Conservation (phyloP, 2,113 vertebrate species). For the Brachyhypopomus occidentalis region DNA sequence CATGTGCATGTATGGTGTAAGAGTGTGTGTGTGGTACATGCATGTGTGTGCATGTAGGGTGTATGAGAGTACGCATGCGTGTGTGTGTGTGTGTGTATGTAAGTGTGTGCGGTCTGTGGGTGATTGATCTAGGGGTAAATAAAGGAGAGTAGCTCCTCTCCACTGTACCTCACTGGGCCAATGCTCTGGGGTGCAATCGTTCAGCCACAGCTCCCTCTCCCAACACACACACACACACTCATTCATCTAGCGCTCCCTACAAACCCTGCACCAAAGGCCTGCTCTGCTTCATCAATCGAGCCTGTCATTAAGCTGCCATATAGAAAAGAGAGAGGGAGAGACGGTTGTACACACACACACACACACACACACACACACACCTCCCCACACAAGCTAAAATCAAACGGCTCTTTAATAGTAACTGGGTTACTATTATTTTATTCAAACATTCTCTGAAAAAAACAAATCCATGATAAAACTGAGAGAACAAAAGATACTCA, state of each 20-base stretch:
- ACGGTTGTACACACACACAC: not conserved
- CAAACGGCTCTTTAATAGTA: too few species aligned
- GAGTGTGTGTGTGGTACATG: too few species aligned
- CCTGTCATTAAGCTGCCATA: not conserved
- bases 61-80: too few species aligned
- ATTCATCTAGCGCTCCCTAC: not conserved
- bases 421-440: too few species aligned
- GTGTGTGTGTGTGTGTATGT: too few species aligned
- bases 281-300: not conserved
- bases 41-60: too few species aligned
- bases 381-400: too few species aligned
- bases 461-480: too few species aligned
- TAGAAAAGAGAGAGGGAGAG: not conserved
- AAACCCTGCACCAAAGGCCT: not conserved
- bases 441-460: too few species aligned
- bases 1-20: too few species aligned
- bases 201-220: not conserved
- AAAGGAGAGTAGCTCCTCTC: constrained; percentile 54
- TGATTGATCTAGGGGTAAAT: constrained; percentile 58
- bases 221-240: not conserved
- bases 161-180: constrained; percentile 13
- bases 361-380: not conserved
- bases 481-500: too few species aligned
- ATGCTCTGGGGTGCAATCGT: constrained; percentile 37
- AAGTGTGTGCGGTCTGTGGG: not conserved